phyloP scores from a whole-genome alignment of 2,113 vertebrate genomes.

The Oreochromis niloticus region DNA sequence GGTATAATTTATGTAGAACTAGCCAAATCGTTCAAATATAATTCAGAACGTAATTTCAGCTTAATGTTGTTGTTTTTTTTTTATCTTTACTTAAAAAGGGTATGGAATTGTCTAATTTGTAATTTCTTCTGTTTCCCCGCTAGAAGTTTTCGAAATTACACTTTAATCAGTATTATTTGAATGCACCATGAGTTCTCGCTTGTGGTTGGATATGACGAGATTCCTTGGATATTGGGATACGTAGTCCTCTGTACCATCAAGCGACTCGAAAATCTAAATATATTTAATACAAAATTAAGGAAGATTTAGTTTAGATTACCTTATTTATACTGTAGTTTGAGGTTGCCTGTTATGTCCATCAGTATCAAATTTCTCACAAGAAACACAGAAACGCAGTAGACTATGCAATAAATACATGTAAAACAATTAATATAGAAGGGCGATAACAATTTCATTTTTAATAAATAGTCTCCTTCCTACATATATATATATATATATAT shows the following conservation, averaged over 20 bases:
- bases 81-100: background rate
- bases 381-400: background rate
- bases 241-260: conserved; percentile 34
- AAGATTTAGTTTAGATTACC: background rate
- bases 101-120: background rate
- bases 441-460: no score
- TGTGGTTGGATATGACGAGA: conserved; percentile 12
- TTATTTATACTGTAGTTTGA: background rate
- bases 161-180: background rate
- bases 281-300: background rate
- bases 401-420: background rate
- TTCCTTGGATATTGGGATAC: conserved; percentile 14
- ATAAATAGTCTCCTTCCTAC: no score
- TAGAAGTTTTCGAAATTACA: background rate
- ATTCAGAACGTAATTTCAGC: background rate
- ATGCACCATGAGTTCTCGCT: background rate
- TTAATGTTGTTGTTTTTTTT: background rate
- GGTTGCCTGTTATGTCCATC: background rate
- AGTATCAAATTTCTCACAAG: background rate
- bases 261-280: background rate
- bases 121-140: background rate
- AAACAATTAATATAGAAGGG: background rate
- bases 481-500: no score
- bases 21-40: background rate
- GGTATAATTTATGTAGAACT: background rate